Evolutionary conservation across 2,113 vertebrate species (phyloP).

Genomic region (Piprites chloris): DNA sequence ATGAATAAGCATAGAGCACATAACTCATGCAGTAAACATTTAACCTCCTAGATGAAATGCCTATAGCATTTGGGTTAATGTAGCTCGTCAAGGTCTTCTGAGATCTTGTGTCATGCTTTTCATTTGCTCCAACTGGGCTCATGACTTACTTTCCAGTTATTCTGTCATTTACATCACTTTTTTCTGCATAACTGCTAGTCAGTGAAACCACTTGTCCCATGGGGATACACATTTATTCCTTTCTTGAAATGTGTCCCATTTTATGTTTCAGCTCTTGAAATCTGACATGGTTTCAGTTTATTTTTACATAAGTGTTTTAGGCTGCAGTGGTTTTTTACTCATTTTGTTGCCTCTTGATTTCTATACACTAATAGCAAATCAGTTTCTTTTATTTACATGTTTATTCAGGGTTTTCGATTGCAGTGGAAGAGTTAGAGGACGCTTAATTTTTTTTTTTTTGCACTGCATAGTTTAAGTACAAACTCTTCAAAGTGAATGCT

Average conservation of each 20-base stretch:
- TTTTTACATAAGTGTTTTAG: slow-evolving; percentile 44
- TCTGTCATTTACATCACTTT: neutral
- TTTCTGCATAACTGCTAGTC: neutral
- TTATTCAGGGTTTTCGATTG: neutral
- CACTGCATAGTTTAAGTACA: neutral
- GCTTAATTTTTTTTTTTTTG: neutral
- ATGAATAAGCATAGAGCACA: neutral
- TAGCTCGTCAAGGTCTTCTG: neutral
- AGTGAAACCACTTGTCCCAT: neutral
- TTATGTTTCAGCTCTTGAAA: neutral
- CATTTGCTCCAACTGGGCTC: neutral
- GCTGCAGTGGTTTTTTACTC: neutral
- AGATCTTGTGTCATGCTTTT: slow-evolving; percentile 22
- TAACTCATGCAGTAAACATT: neutral
- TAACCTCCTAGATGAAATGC: neutral
- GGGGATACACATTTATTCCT: neutral
- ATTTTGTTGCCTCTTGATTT: neutral
- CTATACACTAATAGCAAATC: neutral
- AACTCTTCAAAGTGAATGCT: neutral
- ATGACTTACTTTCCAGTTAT: neutral
- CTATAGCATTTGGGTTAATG: neutral
- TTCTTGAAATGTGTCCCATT: neutral
- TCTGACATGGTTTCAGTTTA: neutral
- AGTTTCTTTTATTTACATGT: neutral
- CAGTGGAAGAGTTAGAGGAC: neutral